Percentiles rank a stretch among this genome's conserved stretches.
phyloP scores from a whole-genome alignment of 2,888 invertebrate genomes.

The Microplitis manilae region DNA sequence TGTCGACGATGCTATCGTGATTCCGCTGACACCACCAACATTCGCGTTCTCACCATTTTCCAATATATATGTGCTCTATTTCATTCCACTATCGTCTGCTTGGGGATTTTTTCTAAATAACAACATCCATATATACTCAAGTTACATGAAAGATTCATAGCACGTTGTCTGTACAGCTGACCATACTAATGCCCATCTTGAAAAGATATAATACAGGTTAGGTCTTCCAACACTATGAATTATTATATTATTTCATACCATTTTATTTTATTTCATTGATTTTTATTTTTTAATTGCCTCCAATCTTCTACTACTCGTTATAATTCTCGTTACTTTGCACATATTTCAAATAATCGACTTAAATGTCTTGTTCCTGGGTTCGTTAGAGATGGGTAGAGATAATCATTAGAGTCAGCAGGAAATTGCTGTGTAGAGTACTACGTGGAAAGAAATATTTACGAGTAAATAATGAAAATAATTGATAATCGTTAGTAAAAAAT shows the following conservation, averaged over 20 bases:
- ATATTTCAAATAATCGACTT: neutral
- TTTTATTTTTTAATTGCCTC: neutral
- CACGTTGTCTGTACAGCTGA: constrained; percentile 48
- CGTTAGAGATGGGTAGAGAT: neutral
- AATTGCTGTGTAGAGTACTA: neutral
- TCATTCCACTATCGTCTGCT: constrained; percentile 41
- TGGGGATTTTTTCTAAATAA: constrained; percentile 51
- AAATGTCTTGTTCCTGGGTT: neutral
- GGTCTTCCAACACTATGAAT: neutral
- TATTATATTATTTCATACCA: neutral
- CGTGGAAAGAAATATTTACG: neutral
- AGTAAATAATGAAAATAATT: neutral
- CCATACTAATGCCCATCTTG: neutral
- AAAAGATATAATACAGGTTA: neutral
- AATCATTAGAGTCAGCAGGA: neutral
- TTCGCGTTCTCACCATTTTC: constrained; percentile 18
- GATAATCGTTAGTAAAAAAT: neutral
- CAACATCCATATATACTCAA: constrained; percentile 35
- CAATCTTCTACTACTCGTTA: neutral
- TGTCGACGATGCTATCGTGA: constrained; percentile 38
- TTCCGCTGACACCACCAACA: constrained; percentile 49
- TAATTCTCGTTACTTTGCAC: neutral
- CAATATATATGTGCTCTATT: neutral
- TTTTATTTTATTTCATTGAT: neutral
- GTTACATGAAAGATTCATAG: constrained; percentile 69